Base-by-base conservation (phyloP, 2,113 vertebrate genomes). In the Dasypus novemcinctus region DNA sequence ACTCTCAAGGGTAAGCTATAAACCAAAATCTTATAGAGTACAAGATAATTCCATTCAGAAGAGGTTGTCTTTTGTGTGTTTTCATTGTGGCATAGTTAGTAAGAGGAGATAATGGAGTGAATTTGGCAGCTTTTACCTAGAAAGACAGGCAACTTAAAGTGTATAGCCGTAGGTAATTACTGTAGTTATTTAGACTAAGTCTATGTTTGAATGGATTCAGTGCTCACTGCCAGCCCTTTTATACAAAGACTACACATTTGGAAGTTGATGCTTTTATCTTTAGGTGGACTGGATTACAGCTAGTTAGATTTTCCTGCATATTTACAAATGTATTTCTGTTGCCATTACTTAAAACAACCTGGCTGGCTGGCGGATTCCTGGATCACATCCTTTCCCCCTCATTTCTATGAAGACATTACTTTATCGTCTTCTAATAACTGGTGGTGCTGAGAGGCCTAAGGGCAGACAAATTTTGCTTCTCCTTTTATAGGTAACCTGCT, bases 101-200 rank as follows among this genome's bases (percentile, higher is more conserved):
- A 91, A 72, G 76, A 93, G 89, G 82, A 88, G 95, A 79, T 84
- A 87, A 87, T 92, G 36, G 2, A 85, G 80, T 87, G 41, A 38
- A 94, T 87, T 85, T 91, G 93, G 90, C 82, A 94, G 81, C 46
- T 95, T 96, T 94, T 93, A 92, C 88, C 83, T 81, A 63, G 81
- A 90, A 95, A 95, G 90, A 93, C 23, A 81, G 91, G 86, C 66
- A 72, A 76, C 75, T 92, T 93, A 71, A 79, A 95, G 52, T 75
- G 59, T 66, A 52, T 83, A 86, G 88, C 71, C 49, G 57, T 90
- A 90, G 85, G 82, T 94, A 93, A 92, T 97, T 92, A 81, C 43
- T 79, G 29, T 81, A 86, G 92, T 97, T 96, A 90, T 88, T 91
- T 94, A 94, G 89, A 80, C 46, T 95, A 96, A 95, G 96, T 97